Conservation (phyloP, 2,113 vertebrate genomes). For the Pyxicephalus adspersus region DNA sequence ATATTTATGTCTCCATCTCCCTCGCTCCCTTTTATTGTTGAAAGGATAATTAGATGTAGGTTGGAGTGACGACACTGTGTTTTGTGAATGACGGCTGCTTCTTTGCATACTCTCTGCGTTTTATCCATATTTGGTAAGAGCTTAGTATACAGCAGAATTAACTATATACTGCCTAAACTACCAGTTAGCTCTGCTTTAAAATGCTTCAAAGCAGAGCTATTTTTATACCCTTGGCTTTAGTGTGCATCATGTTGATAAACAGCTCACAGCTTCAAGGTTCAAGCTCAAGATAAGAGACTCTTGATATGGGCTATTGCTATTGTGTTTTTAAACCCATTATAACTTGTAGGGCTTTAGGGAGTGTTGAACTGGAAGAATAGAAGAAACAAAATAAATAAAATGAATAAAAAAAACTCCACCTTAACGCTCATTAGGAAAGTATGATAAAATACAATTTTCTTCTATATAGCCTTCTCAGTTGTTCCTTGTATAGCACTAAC, state of each 20-base stretch:
- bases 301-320: constrained; percentile 16
- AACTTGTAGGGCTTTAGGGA: neutral
- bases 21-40: constrained; percentile 53
- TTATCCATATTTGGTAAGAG: constrained; percentile 57
- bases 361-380: neutral
- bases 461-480: too few species aligned
- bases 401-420: too few species aligned
- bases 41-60: constrained; percentile 56
- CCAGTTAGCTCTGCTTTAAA: constrained; percentile 25
- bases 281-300: constrained; percentile 33
- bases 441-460: too few species aligned
- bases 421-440: too few species aligned
- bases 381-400: neutral
- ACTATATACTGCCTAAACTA: constrained; percentile 35
- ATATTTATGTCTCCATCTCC: constrained; percentile 48
- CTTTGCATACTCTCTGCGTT: constrained; percentile 54
- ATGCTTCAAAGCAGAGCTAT: constrained; percentile 51
- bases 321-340: constrained; percentile 30
- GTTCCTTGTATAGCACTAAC: too few species aligned
- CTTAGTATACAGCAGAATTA: constrained; percentile 53
- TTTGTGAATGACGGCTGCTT: constrained; percentile 56
- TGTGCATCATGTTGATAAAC: constrained; percentile 50
- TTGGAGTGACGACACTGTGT: constrained; percentile 54
- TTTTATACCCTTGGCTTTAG: constrained; percentile 44
- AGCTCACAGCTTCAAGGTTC: constrained; percentile 42